A percentile compares a stretch with the other conserved stretches of the same genome.
phyloP scores from a whole-genome alignment of 64 coral and sea anemone species.

The Orbicella faveolata region DNA sequence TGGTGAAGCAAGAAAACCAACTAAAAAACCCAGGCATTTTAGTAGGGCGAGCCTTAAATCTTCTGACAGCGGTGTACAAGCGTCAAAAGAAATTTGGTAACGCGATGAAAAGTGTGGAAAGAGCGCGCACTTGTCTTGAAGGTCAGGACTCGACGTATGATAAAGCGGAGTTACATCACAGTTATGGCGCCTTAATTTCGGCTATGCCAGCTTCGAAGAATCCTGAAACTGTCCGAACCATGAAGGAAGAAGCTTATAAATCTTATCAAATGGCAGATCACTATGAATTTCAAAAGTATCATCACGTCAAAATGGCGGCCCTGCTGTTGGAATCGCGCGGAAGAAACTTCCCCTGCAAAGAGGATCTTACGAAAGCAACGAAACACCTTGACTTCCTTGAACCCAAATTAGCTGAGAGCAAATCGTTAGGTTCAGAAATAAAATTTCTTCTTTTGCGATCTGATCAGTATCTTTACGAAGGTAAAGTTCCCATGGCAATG shows the following conservation, averaged over 20 bases:
- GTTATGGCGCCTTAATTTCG: not conserved
- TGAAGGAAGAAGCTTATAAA: not conserved
- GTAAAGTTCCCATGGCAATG: not conserved
- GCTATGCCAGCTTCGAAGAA: not conserved
- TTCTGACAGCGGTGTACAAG: not conserved
- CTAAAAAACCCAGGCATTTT: not conserved
- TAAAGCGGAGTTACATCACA: not conserved
- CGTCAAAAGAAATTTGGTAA: not conserved
- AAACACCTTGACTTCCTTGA: not conserved
- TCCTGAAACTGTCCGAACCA: not conserved
- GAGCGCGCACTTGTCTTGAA: not conserved
- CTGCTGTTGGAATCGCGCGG: not conserved
- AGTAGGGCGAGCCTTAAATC: not conserved
- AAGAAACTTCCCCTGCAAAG: not conserved
- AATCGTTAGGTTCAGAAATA: not conserved
- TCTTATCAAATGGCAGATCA: not conserved
- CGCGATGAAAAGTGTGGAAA: not conserved
- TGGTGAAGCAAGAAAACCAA: not conserved
- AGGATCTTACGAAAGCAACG: not conserved
- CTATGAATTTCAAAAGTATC: not conserved
- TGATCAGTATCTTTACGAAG: not conserved
- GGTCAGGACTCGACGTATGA: not conserved
- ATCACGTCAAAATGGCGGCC: not conserved
- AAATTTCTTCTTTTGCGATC: not conserved
- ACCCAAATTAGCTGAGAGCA: not conserved